These are phyloP conservation scores for Hipparchia semele DNA, from an alignment of 2,888 invertebrate genomes.

Conservation along the genomic window DNA sequence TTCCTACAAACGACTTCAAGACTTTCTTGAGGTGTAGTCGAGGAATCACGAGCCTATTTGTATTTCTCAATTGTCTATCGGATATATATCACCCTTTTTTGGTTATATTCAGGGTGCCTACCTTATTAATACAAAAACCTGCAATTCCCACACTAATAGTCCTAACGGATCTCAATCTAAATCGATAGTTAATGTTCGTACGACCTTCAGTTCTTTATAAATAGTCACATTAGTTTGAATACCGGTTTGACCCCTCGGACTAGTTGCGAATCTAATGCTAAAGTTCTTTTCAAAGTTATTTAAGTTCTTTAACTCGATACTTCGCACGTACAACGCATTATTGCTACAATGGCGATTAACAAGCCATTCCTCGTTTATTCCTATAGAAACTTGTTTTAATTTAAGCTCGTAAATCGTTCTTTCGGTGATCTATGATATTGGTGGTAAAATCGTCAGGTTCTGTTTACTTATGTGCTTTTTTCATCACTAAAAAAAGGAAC, in stretches of 20 bases:
- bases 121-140: not conserved
- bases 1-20: no score
- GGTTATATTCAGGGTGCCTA: no score
- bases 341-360: slow-evolving; percentile 70
- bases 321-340: slow-evolving; percentile 62
- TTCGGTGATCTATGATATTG: slow-evolving; percentile 50
- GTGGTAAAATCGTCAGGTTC: slow-evolving; percentile 21
- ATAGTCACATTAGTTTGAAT: slow-evolving; percentile 37
- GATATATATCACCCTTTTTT: no score
- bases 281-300: slow-evolving; percentile 23
- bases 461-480: not conserved
- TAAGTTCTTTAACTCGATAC: slow-evolving; percentile 62
- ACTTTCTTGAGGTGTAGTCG: no score
- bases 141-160: slow-evolving; percentile 41
- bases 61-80: no score
- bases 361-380: slow-evolving; percentile 63
- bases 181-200: slow-evolving; percentile 44
- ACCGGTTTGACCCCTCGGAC: slow-evolving; percentile 40
- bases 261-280: slow-evolving; percentile 46
- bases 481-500: no score
- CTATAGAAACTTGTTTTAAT: slow-evolving; percentile 51
- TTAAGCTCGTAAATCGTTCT: slow-evolving; percentile 44
- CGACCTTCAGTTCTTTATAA: slow-evolving; percentile 38
- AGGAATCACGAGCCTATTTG: no score
- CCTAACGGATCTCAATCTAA: slow-evolving; percentile 39